Evolutionary conservation across 2,888 invertebrate genomes (phyloP), one percentile per base, ranked within the genome.

Genomic region (Phasia obesa): DNA sequence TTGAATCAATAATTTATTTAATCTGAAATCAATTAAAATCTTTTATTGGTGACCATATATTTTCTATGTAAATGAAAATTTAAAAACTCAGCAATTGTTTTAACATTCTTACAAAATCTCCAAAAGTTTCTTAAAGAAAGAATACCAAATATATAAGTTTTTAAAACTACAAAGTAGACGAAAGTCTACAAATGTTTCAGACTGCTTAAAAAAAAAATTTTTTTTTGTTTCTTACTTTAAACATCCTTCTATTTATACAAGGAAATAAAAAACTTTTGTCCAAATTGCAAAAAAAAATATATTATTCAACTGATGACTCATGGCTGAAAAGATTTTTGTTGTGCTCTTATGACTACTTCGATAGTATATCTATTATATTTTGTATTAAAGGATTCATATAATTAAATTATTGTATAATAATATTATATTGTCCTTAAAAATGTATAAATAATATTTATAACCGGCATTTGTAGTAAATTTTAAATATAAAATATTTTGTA

Each of bases 381-480:
- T 25, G 19, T 15, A 27, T 13, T 51, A 15, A 23, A n/a, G n/a
- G n/a, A n/a, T n/a, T n/a, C n/a, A n/a, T n/a, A n/a, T n/a, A n/a
- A 49, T 13, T 4, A n/a, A 15, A 47, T n/a, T n/a, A n/a, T n/a
- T n/a, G n/a, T n/a, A n/a, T n/a, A n/a, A n/a, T n/a, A n/a, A n/a
- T n/a, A n/a, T n/a, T n/a, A n/a, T 13, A 19, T 17, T 64, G 73
- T 31, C 51, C 71, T 15, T 15, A 42, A 42, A 42, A 57, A 51
- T 3, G 9, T 19, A 11, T 31, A 53, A 47, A 53, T 57, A n/a
- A 57, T 31, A 69, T 74, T 82, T 77, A 69, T 74, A 65, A 35
- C 79, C 79, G 79, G 71, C 71, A 60, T 79, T 79, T 75, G 25
- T 49, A 42, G 75, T 65, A 23, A 60, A 70, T 71, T 70, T 49